These are phyloP conservation scores for Hyperopisus bebe DNA, from an alignment of 2,113 vertebrate species.

Conservation along the genomic window DNA sequence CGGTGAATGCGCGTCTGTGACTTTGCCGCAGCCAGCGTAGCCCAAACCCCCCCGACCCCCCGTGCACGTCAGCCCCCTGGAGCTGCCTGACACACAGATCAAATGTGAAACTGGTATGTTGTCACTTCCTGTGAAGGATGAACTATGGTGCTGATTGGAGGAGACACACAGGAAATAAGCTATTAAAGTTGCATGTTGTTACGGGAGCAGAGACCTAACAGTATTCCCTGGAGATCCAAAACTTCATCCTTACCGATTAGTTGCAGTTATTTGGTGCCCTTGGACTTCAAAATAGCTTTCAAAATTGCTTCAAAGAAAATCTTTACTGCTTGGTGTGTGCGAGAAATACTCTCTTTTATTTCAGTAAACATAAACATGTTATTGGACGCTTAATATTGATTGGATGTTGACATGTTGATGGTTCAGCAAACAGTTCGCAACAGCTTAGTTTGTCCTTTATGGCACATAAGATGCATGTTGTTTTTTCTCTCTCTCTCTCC, in stretches of 20 bases:
- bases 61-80: neutral
- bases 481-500: neutral
- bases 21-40: neutral
- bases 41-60: neutral
- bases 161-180: neutral
- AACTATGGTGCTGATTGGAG: neutral
- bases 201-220: neutral
- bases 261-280: neutral
- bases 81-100: neutral
- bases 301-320: neutral
- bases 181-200: neutral
- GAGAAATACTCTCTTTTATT: neutral
- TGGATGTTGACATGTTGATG: neutral
- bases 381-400: neutral
- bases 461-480: neutral
- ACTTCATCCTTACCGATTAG: neutral
- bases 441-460: neutral
- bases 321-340: neutral
- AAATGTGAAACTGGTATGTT: neutral
- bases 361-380: slow-evolving; percentile 2
- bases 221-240: neutral
- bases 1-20: neutral
- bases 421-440: neutral
- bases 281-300: neutral
- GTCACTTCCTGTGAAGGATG: neutral